Evolutionary conservation across 2,113 vertebrate genomes (phyloP).

Genomic region (Pelobates fuscus): DNA sequence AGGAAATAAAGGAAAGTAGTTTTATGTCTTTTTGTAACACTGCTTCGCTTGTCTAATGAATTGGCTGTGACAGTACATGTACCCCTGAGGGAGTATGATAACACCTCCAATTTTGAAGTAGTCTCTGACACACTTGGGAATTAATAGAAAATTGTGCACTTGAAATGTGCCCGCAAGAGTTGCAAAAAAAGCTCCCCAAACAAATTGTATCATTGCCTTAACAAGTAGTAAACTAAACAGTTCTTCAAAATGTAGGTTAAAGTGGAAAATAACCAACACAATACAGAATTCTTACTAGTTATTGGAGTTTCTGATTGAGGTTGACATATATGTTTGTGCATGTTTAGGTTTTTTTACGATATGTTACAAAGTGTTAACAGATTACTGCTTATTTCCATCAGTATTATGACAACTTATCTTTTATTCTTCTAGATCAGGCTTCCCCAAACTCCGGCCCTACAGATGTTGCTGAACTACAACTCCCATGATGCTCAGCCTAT

Average conservation of each 20-base stretch:
- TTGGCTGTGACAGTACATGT: constrained; percentile 25
- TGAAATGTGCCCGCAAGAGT: constrained; percentile 9
- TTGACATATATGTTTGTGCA: too few relatives aligned
- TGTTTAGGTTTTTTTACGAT: too few relatives aligned
- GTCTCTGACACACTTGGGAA: constrained; percentile 1
- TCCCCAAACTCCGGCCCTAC: too few relatives aligned
- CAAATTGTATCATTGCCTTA: constrained; percentile 14
- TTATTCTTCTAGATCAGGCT: too few relatives aligned
- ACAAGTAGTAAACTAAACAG: neutral
- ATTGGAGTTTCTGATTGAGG: too few relatives aligned
- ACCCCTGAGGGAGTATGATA: constrained; percentile 8
- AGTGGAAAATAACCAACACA: neutral
- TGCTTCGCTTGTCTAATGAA: constrained; percentile 29
- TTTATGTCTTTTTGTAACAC: too few relatives aligned
- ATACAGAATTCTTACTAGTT: neutral
- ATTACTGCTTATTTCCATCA: too few relatives aligned
- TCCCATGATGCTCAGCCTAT: too few relatives aligned
- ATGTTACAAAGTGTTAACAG: too few relatives aligned
- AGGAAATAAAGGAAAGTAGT: too few relatives aligned
- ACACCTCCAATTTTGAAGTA: constrained; percentile 19
- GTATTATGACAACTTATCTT: too few relatives aligned
- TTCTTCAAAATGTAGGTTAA: constrained; percentile 24
- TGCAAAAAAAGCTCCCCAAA: constrained; percentile 18
- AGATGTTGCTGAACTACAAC: too few relatives aligned
- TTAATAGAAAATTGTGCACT: constrained; percentile 8